These are phyloP conservation scores for Lasioglossum malachurum DNA, from an alignment of 2,888 invertebrate species.

Conservation along the genomic window DNA sequence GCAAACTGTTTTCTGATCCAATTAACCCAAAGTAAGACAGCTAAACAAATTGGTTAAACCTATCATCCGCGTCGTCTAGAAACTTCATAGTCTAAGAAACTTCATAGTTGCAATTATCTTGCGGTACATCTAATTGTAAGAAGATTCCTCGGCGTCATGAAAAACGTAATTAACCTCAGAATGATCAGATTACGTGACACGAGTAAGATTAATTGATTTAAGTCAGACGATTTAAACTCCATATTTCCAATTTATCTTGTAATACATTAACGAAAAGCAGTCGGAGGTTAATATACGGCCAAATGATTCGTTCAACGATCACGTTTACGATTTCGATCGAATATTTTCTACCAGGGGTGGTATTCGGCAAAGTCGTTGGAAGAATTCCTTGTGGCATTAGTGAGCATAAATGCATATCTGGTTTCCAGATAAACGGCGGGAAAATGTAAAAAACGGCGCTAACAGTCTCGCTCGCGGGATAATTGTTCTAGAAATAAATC, in stretches of 20 bases:
- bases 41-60: neutral
- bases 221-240: slow-evolving; percentile 21
- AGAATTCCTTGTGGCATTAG: no score
- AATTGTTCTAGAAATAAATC: slow-evolving; percentile 22
- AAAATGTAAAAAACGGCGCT: neutral
- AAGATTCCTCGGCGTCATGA: slow-evolving; percentile 69
- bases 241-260: no score
- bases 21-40: neutral
- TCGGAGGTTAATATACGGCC: no score
- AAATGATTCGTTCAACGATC: no score
- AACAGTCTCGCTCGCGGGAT: neutral
- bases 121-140: slow-evolving; percentile 4
- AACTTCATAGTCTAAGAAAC: no score
- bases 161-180: slow-evolving; percentile 68
- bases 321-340: no score
- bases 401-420: neutral
- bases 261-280: no score
- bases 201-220: slow-evolving; percentile 29
- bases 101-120: no score
- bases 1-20: neutral
- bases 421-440: neutral
- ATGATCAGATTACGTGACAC: slow-evolving; percentile 53
- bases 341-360: no score
- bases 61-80: neutral
- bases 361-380: no score